These are phyloP conservation scores for Antheraea pernyi DNA, from an alignment of 1,140 invertebrate species.

Conservation along the genomic window DNA sequence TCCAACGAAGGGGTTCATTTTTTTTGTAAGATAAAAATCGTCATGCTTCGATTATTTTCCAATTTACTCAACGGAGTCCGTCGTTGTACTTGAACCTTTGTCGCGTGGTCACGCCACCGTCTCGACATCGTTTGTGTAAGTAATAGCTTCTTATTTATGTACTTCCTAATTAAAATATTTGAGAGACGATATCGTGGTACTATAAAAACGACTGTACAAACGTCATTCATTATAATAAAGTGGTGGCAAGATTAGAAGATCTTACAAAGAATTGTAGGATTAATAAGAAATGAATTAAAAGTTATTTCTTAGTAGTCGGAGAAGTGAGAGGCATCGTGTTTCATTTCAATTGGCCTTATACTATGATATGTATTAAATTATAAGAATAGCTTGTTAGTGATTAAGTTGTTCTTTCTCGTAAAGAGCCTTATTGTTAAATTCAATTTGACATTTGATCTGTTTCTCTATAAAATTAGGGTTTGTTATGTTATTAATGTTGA, in stretches of 20 bases:
- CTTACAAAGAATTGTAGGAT: neutral
- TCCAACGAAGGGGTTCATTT: constrained; percentile 58
- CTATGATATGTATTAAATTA: too few species aligned
- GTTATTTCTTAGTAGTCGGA: constrained; percentile 4
- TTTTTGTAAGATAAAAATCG: constrained; percentile 66
- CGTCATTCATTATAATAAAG: constrained; percentile 52
- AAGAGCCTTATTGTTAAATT: too few species aligned
- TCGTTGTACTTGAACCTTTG: constrained; percentile 39
- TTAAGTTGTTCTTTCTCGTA: too few species aligned
- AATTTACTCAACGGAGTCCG: constrained; percentile 62
- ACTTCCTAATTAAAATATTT: constrained; percentile 72
- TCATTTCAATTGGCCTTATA: too few species aligned
- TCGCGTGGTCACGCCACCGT: constrained; percentile 61
- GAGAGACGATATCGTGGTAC: constrained; percentile 34
- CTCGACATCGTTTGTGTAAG: constrained; percentile 41
- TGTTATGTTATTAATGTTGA: too few species aligned
- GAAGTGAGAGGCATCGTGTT: too few species aligned
- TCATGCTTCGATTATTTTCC: constrained; percentile 68
- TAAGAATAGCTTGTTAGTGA: too few species aligned
- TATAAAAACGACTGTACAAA: constrained; percentile 39
- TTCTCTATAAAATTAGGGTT: too few species aligned
- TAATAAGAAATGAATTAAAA: constrained; percentile 9
- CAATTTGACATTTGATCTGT: too few species aligned
- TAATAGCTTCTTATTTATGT: constrained; percentile 66
- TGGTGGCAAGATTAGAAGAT: constrained; percentile 31